Evolutionary conservation across 2,888 invertebrate species (phyloP).

Genomic region (Hydriomena furcata): DNA sequence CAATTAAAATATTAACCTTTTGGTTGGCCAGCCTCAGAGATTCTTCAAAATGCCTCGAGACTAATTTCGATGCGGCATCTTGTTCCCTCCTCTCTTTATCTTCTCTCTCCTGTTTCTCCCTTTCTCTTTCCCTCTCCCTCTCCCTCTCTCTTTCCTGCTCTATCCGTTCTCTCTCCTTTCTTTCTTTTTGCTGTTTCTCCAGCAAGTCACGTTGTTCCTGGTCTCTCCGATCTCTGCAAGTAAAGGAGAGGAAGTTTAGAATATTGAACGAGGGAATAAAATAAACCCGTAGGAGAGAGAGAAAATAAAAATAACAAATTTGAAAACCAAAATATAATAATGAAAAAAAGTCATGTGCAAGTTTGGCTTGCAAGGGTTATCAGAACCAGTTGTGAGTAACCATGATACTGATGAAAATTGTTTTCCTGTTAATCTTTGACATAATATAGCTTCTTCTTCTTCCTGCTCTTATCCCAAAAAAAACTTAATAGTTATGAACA

Average conservation of each 20-base stretch:
- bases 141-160: slow-evolving; percentile 84
- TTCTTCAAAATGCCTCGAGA: slow-evolving; percentile 95
- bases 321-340: too few species aligned
- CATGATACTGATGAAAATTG: too few species aligned
- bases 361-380: too few species aligned
- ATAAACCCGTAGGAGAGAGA: too few species aligned
- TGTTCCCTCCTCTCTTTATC: slow-evolving; percentile 85
- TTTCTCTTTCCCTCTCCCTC: slow-evolving; percentile 75
- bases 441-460: too few species aligned
- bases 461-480: too few species aligned
- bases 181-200: slow-evolving; percentile 87
- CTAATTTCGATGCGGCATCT: slow-evolving; percentile 90
- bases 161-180: slow-evolving; percentile 85
- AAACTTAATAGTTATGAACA: too few species aligned
- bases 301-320: too few species aligned
- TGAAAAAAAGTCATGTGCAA: too few species aligned
- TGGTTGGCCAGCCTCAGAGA: slow-evolving; percentile 90
- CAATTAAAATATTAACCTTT: slow-evolving; percentile 76
- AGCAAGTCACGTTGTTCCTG: slow-evolving; percentile 84
- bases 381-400: too few species aligned
- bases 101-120: slow-evolving; percentile 80
- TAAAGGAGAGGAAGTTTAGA: slow-evolving; percentile 39
- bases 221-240: slow-evolving; percentile 75
- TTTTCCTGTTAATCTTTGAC: too few species aligned
- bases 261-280: slow-evolving; percentile 6